Percentiles rank a stretch among this genome's conserved stretches.
Conservation (phyloP, 2,888 invertebrate genomes). For the Tridacna crocea region DNA sequence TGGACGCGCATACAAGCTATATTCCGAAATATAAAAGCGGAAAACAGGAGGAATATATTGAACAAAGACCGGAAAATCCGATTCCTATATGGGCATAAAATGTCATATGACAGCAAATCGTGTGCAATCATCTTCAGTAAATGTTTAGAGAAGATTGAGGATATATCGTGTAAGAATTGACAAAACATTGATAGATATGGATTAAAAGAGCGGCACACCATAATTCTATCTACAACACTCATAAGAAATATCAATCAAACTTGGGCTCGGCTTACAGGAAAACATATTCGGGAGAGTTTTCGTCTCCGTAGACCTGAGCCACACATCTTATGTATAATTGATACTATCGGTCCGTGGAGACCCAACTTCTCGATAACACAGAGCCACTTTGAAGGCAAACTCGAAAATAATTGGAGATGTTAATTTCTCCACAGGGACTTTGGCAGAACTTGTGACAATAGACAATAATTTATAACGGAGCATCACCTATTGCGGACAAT, state of each 20-base stretch:
- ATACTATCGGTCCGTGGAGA: not conserved
- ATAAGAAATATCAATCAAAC: not conserved
- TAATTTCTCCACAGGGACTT: conserved; percentile 12
- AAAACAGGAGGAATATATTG: too few species aligned
- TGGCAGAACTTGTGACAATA: conserved; percentile 5
- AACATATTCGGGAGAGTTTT: not conserved
- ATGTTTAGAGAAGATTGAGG: too few species aligned
- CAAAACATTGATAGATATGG: not conserved
- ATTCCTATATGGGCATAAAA: too few species aligned
- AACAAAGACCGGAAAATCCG: too few species aligned
- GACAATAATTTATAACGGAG: conserved; percentile 5
- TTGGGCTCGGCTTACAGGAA: not conserved
- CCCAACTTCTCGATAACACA: conserved; percentile 8
- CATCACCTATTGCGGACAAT: not conserved
- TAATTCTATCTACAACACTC: not conserved
- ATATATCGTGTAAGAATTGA: not conserved
- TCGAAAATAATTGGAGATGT: conserved; percentile 28
- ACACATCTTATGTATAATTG: conserved; percentile 22
- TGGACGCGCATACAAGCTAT: too few species aligned
- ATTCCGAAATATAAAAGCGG: too few species aligned
- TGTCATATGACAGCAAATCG: too few species aligned
- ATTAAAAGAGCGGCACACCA: not conserved
- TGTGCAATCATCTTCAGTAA: too few species aligned
- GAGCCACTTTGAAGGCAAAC: conserved; percentile 10
- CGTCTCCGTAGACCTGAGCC: not conserved